Base-by-base conservation (phyloP, 2,113 vertebrate genomes). In the Puffinus mauretanicus region DNA sequence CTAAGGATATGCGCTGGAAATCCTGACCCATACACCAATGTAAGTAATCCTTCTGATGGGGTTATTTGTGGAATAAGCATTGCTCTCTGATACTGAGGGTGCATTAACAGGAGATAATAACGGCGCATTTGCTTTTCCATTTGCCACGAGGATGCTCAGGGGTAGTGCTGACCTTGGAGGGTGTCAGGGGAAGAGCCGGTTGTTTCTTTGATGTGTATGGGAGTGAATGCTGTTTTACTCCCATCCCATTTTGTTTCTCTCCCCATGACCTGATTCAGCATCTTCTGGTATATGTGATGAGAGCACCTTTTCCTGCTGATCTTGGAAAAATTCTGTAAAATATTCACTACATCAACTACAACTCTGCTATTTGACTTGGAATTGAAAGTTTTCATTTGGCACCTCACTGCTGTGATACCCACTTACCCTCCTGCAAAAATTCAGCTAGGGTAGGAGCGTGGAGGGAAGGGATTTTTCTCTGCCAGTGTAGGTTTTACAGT, bases 1-100 rank as follows among this genome's bases (percentile, higher is more conserved):
- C 62, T 94, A 54, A 88, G 94, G 55, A 81, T 75, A 42, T 49
- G 46, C 88, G 32, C 72, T 65, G 69, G 80, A 93, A 94, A 92
- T 92, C 76, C 86, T 88, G 71, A 69, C 71, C 82, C 9, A 6
- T 60, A 24, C 36, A 20, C 57, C 46, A 61, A 1, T 46, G 46
- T 26, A 62, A 75, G 13, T 78, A 71, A 40, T 91, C 69, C 73
- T 77, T 81, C 36, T 88, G 38, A 55, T 60, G 29, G 11, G 26
- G 22, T 77, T 85, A 32, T 87, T 49, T 67, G 60, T 75, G 64
- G 55, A 88, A 42, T n/a, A 51, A 82, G 25, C 34, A 13, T 54
- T 67, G 64, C 55, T 96, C 21, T 17, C 55, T 92, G 34, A 38
- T 61, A n/a, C 19, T 54, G 62, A 70, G 21, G 54, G 20, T 61